Base-by-base conservation (phyloP, 2,113 vertebrate genomes). In the Machaerirhynchus nigripectus region DNA sequence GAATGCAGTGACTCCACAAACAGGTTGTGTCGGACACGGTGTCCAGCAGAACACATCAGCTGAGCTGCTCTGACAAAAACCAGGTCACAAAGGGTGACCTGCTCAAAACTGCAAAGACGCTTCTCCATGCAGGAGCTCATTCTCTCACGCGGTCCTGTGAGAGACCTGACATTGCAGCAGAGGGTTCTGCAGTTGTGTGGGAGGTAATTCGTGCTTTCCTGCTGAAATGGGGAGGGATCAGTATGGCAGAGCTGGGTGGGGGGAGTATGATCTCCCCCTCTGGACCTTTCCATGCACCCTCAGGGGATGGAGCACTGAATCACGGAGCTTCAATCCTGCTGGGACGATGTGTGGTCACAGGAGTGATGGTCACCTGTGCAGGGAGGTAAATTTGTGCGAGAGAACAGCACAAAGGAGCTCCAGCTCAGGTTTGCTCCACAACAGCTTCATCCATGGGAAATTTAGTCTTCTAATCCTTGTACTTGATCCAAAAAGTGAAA, bases 321-420 rank as follows among this genome's bases (percentile, higher is more conserved):
- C 15, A 1, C 1, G 52, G 46, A 90, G 37, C 46, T 40, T 22
- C 33, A 7, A 0, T 46, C 35, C 64, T 57, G 46, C 64, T 11
- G 28, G 53, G 78, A 8, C 8, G 5, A 0, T 5, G 2, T 16
- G 47, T 26, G 20, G 19, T 24, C 30, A 11, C 8, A 12, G 49
- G 18, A 75, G 33, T 2, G 56, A 10, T 0, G 37, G 0, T 42
- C 2, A 3, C 19, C n/a, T 0, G 0, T 9, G 55, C 0, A 4
- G 35, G 50, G 46, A 46, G 24, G 19, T 22, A 8, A 31, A 18
- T 5, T 8, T 10, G 20, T 9, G 30, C 1, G 2, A 39, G 60
- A 28, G 57, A 53, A 23, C 27, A 16, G 12, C 61, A 7, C 1
- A 4, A 16, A n/a, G 55, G 13, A 46, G 20, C 33, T 11, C 3